Evolutionary conservation across 2,888 invertebrate genomes (phyloP).

Genomic region (Volucella inanis): DNA sequence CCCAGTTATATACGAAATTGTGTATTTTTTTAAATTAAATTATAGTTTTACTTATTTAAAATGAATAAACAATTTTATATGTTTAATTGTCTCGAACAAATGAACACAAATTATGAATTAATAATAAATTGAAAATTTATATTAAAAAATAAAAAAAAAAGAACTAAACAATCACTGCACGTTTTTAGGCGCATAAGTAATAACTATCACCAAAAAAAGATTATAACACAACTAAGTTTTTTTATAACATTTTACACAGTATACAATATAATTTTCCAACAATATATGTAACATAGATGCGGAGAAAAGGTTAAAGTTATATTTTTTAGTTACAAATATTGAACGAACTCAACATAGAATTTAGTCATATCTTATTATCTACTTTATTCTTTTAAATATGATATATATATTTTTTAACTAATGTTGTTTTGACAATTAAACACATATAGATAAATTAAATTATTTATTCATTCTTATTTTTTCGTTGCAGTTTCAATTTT

Average conservation of each 20-base stretch:
- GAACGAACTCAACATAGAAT: slow-evolving; percentile 24
- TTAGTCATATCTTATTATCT: slow-evolving; percentile 32
- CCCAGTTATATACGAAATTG: slow-evolving; percentile 56
- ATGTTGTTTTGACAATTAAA: slow-evolving; percentile 71
- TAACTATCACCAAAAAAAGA: slow-evolving; percentile 5
- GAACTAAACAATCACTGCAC: slow-evolving; percentile 18
- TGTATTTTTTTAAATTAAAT: slow-evolving; percentile 15
- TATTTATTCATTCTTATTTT: slow-evolving; percentile 75
- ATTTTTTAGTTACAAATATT: slow-evolving; percentile 47
- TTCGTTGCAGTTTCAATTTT: slow-evolving; percentile 53
- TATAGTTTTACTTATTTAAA: slow-evolving; percentile 70
- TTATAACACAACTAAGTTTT: slow-evolving; percentile 18
- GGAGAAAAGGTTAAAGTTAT: background rate
- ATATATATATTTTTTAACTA: background rate
- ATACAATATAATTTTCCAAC: slow-evolving; percentile 8
- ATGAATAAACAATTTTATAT: slow-evolving; percentile 46
- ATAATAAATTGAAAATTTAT: background rate
- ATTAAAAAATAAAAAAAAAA: background rate
- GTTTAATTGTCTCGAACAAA: slow-evolving; percentile 64
- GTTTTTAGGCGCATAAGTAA: slow-evolving; percentile 13
- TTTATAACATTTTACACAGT: slow-evolving; percentile 34
- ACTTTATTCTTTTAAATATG: slow-evolving; percentile 6
- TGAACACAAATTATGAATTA: slow-evolving; percentile 9
- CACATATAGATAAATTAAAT: slow-evolving; percentile 56
- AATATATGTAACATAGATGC: background rate